Evolutionary conservation across 2,797 vertebrate genomes (phyloP), one percentile per base, ranked within the genome.

Genomic region (Chiroxiphia lanceolata): DNA sequence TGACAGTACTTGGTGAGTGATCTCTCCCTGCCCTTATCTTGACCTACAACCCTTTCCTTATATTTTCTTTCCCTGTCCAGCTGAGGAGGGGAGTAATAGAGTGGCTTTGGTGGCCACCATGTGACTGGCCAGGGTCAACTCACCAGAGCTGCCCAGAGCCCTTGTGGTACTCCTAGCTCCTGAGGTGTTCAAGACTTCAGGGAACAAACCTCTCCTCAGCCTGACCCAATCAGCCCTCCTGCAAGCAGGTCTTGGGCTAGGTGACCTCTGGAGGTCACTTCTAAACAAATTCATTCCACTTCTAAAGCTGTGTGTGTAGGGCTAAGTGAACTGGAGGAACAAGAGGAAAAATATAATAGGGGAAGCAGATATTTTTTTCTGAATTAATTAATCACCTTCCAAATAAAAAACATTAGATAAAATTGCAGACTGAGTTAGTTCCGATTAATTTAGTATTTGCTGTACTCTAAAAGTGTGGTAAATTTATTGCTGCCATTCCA

Each of bases 381-480:
- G 36, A 85, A 93, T 81, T 94, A 85, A 83, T 96, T 93, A 94
- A 90, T 91, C 63, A 42, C 25, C 15, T 95, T 86, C 56, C 27
- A 82, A 92, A 77, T 89, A 83, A 89, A 42, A 79, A 63, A 83
- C 83, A 74, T 17, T n/a, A 65, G 81, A 87, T 95, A 80, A 75
- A 89, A 61, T 57, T 93, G 69, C 54, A 82, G 89, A 74, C 79
- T 86, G 87, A 93, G 80, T 94, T 96, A 94, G 57, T 95, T 95
- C 57, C 74, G 83, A 96, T 97, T 97, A 96, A 95, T 96, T 96
- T 96, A 56, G 64, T 89, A 38, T 95, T 81, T 54, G 70, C 59
- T 95, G 68, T 81, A 16, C 13, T 95, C 88, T 69, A 75, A 85
- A 63, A 77, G 60, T 65, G 64, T 69, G 53, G 91, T 98, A 92